A percentile compares a stretch with the other conserved stretches of the same genome.
These are phyloP conservation scores for Abrostola tripartita DNA, from an alignment of 2,888 invertebrate species.

Conservation along the genomic window DNA sequence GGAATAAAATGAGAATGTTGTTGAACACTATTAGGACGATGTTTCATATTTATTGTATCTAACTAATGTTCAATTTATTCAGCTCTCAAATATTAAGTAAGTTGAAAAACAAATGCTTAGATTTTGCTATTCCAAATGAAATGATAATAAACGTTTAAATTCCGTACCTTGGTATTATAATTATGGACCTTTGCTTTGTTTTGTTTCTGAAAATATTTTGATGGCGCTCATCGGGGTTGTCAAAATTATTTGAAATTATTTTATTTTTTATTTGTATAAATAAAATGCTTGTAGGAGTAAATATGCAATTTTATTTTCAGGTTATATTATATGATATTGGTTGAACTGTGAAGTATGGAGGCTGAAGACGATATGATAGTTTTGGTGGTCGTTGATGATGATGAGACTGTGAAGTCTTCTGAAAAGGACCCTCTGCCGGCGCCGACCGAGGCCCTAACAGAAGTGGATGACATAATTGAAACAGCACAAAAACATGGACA, in stretches of 20 bases:
- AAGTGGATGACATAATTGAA: conserved; percentile 60
- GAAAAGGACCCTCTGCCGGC: conserved; percentile 58
- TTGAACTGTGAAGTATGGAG: conserved; percentile 45
- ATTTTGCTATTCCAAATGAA: neutral
- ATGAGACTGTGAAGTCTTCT: conserved; percentile 43
- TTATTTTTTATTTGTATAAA: conserved; percentile 1
- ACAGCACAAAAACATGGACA: conserved; percentile 64
- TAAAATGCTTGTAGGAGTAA: neutral
- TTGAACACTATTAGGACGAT: neutral
- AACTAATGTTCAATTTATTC: conserved; percentile 7
- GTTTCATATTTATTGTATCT: conserved; percentile 1
- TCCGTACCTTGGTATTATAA: conserved; percentile 27
- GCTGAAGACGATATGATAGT: conserved; percentile 61
- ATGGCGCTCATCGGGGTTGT: conserved; percentile 52
- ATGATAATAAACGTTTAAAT: neutral
- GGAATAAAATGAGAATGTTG: conserved; percentile 9
- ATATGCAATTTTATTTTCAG: conserved; percentile 23
- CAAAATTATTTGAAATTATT: conserved; percentile 48
- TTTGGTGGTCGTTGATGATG: conserved; percentile 55
- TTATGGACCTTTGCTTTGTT: conserved; percentile 37
- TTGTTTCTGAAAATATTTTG: conserved; percentile 40
- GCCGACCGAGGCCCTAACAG: conserved; percentile 25
- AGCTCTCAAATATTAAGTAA: conserved; percentile 8
- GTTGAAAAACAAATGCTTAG: neutral
- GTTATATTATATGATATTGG: conserved; percentile 16